Conservation (phyloP, 2,888 invertebrate species). For the Eristalis tenax region DNA sequence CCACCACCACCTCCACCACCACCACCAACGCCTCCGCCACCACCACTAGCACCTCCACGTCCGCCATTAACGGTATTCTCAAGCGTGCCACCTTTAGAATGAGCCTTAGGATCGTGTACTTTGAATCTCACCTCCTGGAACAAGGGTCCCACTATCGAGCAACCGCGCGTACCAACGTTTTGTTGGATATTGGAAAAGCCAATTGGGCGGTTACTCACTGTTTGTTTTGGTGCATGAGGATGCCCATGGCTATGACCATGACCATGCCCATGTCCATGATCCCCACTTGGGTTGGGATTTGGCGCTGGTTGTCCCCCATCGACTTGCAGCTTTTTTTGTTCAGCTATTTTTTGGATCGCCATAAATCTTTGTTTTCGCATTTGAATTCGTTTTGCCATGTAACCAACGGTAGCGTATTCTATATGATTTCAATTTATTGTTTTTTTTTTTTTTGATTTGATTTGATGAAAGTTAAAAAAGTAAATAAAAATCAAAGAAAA, state of each 20-base stretch:
- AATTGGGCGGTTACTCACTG: conserved; percentile 82
- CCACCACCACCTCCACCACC: conserved; percentile 76
- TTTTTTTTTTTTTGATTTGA: conserved; percentile 41
- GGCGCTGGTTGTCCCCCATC: conserved; percentile 89
- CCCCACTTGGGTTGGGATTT: conserved; percentile 88
- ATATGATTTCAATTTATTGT: conserved; percentile 76
- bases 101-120: conserved; percentile 96
- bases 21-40: conserved; percentile 82
- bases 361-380: conserved; percentile 96
- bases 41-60: conserved; percentile 85
- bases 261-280: conserved; percentile 82
- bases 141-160: conserved; percentile 85
- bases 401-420: conserved; percentile 99
- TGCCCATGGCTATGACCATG: conserved; percentile 82
- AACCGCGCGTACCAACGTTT: conserved; percentile 83
- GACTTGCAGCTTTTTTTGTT: conserved; percentile 93
- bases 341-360: conserved; percentile 94
- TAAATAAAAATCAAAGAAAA: conserved; percentile 69
- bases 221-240: conserved; percentile 82
- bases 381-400: conserved; percentile 98
- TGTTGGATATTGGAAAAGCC: conserved; percentile 82
- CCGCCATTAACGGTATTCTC: conserved; percentile 95
- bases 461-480: conserved; percentile 68
- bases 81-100: conserved; percentile 94
- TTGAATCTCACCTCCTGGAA: conserved; percentile 97